Base-by-base conservation (phyloP, 2,888 invertebrate species). In the Drosophila mettleri region DNA sequence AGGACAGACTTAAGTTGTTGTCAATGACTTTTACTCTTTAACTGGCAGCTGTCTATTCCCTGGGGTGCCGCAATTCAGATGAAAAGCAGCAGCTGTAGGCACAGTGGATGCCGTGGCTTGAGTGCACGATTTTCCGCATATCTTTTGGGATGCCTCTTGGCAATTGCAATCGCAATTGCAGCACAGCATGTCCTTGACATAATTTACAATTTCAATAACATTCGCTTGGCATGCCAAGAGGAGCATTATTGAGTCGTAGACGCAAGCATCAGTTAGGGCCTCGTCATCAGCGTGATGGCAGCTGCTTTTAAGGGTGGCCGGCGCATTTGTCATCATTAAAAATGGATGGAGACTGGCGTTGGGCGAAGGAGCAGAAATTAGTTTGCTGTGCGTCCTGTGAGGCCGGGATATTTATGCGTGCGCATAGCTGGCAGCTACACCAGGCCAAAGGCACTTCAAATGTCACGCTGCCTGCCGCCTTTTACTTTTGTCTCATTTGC, bases 201-300 rank as follows among this genome's bases (percentile, higher is more conserved):
- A 55, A 80, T 88, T 88, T 85, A 88, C 75, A 80, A 83, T 88
- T 85, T 85, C 84, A 88, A 85, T 88, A 85, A 80, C 75, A 80
- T 69, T 74, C 27, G 29, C 18, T 51, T 55, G 65, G 62, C 48
- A 70, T 45, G 20, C 62, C 43, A 66, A 20, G 38, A 20, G 20
- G 9, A n/a, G 9, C 69, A 58, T 27, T n/a, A 84, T 34, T 60
- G 18, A 22, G 75, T 69, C 73, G 69, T 70, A 69, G 67, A 69
- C 65, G 72, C 57, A 69, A 79, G 75, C 72, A 68, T 67, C 27
- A 52, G 55, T 24, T 3, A 33, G 60, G 69, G 63, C 61, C 61
- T 66, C 65, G 68, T 68, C 29, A 49, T 49, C 20, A 53, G 43
- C 51, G 52, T 43, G 52, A 34, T 3, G 41, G 27, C 6, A 45